A percentile compares a stretch with the other conserved stretches of the same genome.
Conservation (phyloP, 2,888 invertebrate genomes). For the Pollenia labialis region DNA sequence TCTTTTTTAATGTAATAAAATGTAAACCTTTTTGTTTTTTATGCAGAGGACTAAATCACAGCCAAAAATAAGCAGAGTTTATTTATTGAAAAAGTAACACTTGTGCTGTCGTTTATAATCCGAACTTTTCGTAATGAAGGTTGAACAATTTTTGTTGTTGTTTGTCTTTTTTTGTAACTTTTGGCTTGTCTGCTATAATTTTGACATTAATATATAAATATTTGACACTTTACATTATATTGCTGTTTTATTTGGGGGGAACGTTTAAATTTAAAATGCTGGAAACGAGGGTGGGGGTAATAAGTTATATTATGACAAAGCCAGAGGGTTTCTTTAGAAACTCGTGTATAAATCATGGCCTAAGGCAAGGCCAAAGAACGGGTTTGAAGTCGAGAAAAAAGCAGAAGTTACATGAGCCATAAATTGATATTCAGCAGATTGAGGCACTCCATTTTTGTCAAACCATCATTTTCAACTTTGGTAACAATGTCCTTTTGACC, state of each 20-base stretch:
- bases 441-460: too few relatives aligned
- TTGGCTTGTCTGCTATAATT: conserved; percentile 42
- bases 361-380: too few relatives aligned
- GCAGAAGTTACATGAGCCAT: too few relatives aligned
- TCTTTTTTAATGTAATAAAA: conserved; percentile 22
- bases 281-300: not conserved
- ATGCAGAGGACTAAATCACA: conserved; percentile 2
- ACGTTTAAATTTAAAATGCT: not conserved
- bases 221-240: conserved; percentile 62
- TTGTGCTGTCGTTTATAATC: conserved; percentile 45
- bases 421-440: too few relatives aligned
- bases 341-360: too few relatives aligned
- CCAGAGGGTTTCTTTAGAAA: too few relatives aligned
- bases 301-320: not conserved
- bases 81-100: conserved; percentile 53
- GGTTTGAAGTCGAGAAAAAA: too few relatives aligned
- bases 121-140: conserved; percentile 53
- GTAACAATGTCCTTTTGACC: too few relatives aligned
- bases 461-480: too few relatives aligned
- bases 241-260: conserved; percentile 10
- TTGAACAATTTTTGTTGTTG: conserved; percentile 26
- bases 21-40: not conserved
- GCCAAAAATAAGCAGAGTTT: not conserved
- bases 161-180: not conserved
- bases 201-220: conserved; percentile 63